Conservation (phyloP, 2,113 vertebrate species). For the Accipiter cooperii region DNA sequence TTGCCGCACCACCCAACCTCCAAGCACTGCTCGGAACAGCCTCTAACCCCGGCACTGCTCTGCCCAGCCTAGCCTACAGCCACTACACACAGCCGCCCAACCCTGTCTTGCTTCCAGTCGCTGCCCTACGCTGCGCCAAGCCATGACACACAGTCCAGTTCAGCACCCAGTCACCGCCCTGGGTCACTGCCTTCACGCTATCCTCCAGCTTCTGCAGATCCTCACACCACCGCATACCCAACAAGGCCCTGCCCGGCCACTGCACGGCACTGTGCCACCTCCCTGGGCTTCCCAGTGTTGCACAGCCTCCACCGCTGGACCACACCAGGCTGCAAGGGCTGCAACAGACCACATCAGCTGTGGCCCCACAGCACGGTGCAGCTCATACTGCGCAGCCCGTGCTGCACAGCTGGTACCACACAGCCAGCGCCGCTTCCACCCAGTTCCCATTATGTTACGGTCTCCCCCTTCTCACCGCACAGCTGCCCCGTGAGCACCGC, state of each 20-base stretch:
- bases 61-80: neutral
- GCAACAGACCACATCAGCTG: neutral
- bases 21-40: neutral
- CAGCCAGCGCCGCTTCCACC: rapidly evolving
- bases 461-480: neutral
- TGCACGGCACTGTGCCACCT: rapidly evolving
- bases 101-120: neutral
- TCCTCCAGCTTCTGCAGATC: neutral
- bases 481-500: neutral
- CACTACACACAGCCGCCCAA: neutral
- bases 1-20: neutral
- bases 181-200: neutral
- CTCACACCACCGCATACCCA: neutral
- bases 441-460: rapidly evolving
- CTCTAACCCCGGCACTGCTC: neutral
- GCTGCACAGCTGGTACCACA: neutral
- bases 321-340: neutral
- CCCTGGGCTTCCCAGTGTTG: neutral
- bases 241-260: neutral
- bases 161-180: neutral
- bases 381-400: neutral
- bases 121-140: neutral
- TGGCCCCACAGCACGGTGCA: neutral
- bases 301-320: neutral
- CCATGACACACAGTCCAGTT: neutral